Evolutionary conservation across 2,113 vertebrate genomes (phyloP).

Genomic region (Archilochus colubris): DNA sequence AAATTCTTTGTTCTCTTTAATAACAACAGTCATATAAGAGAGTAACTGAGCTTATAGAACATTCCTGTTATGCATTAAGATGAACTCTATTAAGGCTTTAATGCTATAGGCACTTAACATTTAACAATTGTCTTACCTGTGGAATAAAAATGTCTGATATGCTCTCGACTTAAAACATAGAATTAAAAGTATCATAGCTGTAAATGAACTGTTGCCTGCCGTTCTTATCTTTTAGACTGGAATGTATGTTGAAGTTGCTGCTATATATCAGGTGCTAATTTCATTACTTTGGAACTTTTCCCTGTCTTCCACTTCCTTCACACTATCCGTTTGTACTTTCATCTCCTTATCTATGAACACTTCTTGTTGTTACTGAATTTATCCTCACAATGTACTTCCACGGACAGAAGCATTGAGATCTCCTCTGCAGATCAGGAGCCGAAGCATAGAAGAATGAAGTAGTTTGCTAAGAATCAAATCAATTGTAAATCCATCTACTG

Average conservation of each 20-base stretch:
- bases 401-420: background rate
- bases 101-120: background rate
- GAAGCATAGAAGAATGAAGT: background rate
- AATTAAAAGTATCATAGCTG: background rate
- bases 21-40: conserved; percentile 24
- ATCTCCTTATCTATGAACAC: background rate
- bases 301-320: background rate
- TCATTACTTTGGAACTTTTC: background rate
- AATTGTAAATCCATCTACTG: background rate
- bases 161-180: background rate
- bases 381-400: background rate
- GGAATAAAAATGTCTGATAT: background rate
- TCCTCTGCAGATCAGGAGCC: background rate
- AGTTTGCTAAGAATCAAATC: background rate
- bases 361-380: background rate
- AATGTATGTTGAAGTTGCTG: background rate
- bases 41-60: background rate
- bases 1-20: conserved; percentile 50
- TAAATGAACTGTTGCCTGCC: background rate
- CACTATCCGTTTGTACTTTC: background rate
- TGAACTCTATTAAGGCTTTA: conserved; percentile 37
- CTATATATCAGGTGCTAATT: background rate
- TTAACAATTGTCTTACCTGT: conserved; percentile 10
- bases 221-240: background rate
- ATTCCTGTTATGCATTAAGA: background rate